Conservation (phyloP, 2,888 invertebrate genomes). For the Platycheirus albimanus region DNA sequence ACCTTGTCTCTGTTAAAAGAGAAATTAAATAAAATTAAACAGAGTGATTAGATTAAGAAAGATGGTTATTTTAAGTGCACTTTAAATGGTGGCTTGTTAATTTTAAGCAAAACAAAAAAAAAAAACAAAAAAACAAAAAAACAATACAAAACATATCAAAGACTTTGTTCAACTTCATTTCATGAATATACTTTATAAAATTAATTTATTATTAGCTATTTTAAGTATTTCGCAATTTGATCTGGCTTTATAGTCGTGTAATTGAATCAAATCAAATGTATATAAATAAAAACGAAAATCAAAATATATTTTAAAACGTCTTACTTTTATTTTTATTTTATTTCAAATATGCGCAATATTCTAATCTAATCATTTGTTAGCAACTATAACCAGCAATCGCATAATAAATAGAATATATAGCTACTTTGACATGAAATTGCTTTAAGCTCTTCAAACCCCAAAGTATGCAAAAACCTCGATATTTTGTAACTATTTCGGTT, state of each 20-base stretch:
- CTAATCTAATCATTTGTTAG: too few species aligned
- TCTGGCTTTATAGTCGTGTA: constrained; percentile 45
- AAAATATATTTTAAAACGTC: neutral
- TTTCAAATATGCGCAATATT: too few species aligned
- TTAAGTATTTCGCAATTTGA: constrained; percentile 29
- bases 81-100: neutral
- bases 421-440: too few species aligned
- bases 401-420: too few species aligned
- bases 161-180: constrained; percentile 17
- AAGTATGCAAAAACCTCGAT: too few species aligned
- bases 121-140: too few species aligned
- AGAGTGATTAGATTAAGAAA: constrained; percentile 2
- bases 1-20: constrained; percentile 24
- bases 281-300: constrained; percentile 45
- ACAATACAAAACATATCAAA: constrained; percentile 20
- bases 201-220: constrained; percentile 23
- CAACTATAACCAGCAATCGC: too few species aligned
- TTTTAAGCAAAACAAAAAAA: too few species aligned
- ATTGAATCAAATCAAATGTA: constrained; percentile 64
- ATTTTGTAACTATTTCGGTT: too few species aligned
- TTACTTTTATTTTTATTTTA: neutral
- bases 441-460: too few species aligned
- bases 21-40: neutral
- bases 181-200: constrained; percentile 14
- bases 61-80: neutral